phyloP scores from a whole-genome alignment of 2,113 vertebrate species.

The Meles meles region DNA sequence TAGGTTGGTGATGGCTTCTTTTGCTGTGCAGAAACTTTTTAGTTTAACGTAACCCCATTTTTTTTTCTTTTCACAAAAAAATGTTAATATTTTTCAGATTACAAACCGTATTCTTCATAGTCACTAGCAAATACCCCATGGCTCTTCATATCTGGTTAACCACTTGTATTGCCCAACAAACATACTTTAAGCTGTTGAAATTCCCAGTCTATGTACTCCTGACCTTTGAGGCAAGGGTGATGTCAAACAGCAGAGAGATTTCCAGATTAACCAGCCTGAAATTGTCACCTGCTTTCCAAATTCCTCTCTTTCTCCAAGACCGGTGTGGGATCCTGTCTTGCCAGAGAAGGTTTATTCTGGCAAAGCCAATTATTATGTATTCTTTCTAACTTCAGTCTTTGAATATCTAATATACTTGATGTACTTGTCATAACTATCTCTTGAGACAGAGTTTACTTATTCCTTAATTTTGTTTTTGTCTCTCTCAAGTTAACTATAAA shows the following conservation, averaged over 20 bases:
- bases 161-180: neutral
- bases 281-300: neutral
- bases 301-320: neutral
- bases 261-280: neutral
- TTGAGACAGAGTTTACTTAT: neutral
- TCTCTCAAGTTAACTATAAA: neutral
- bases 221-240: neutral
- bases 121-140: neutral
- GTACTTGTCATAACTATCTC: neutral
- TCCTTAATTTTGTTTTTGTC: neutral
- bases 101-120: neutral
- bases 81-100: constrained; percentile 20
- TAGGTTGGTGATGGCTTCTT: neutral
- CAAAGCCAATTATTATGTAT: neutral
- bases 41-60: neutral
- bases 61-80: neutral
- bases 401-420: neutral
- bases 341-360: neutral
- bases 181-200: constrained; percentile 22
- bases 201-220: neutral
- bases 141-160: neutral
- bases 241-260: neutral
- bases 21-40: neutral
- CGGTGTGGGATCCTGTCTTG: neutral
- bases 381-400: neutral